Evolutionary conservation across 2,888 invertebrate genomes (phyloP), one percentile per base, ranked within the genome.

Genomic region (Chironomus riparius): DNA sequence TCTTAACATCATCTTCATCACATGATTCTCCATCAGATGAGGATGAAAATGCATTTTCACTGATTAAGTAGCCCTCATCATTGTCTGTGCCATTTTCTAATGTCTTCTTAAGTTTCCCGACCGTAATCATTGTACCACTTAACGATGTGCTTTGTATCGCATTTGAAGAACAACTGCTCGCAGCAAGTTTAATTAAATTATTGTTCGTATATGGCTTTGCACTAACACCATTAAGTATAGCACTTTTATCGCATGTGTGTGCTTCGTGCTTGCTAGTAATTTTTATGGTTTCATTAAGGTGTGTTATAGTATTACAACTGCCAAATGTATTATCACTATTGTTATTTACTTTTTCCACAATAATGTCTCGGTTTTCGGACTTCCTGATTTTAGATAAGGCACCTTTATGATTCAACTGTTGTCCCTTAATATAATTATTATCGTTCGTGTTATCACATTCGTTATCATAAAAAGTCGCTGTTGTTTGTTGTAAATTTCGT

Each of bases 1-100:
- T 28, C 10, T 62, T 48, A n/a, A 76, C 62, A 4, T 28, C 50
- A 5, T 62, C n/a, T n/a, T n/a, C 71, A 78, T 79, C 79, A 78
- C 81, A 47, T 47, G 78, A 71, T 69, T 82, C 85, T 5, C 81
- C 82, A 77, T 77, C 77, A 13, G 87, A 87, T 75, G 86, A 85
- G 0, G 88, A 87, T 18, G 87, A 87, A 48, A 86, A 88, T 68
- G 87, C 86, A 81, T 87, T 87, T 80, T 90, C 86, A 61, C 85
- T 84, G 76, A 83, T 82, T 73, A 86, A 79, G 79, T 86, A 85
- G 7, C 86, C 86, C 7, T 38, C 38, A 38, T 38, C 2, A 38
- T 71, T 70, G 21, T 38, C 22, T 13, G 76, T 28, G 62, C 48
- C 65, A 50, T 28, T 71, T 47, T 71, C 71, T 4, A 38, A 38